Conservation (phyloP, 2,797 vertebrate species). For the Gambusia yucatana region DNA sequence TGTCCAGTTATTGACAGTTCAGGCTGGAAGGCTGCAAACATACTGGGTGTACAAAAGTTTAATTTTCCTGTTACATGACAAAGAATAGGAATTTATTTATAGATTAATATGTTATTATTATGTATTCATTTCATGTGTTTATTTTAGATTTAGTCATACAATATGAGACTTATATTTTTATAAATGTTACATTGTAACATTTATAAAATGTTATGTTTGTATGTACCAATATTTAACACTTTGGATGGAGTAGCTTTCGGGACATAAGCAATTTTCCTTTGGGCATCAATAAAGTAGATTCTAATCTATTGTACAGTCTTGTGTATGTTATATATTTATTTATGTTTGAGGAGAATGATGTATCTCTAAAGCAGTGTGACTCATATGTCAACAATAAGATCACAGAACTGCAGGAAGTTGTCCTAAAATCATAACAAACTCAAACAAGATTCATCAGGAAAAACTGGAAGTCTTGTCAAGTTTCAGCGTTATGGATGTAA, state of each 20-base stretch:
- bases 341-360: conserved; percentile 1
- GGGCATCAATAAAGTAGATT: no score
- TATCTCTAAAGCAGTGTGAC: conserved; percentile 11
- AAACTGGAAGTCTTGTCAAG: neutral
- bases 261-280: no score
- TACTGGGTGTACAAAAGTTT: neutral
- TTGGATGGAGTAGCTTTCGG: no score
- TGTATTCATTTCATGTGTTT: no score
- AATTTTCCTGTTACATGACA: neutral
- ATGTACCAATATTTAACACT: no score
- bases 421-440: conserved; percentile 20
- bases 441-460: conserved; percentile 12
- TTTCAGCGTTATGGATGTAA: conserved; percentile 31
- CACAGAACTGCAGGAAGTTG: conserved; percentile 15
- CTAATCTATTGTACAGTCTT: neutral
- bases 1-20: neutral
- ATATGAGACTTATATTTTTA: no score
- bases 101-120: no score
- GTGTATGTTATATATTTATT: conserved; percentile 3
- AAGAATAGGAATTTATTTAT: neutral
- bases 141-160: no score
- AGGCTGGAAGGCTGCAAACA: neutral
- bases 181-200: no score
- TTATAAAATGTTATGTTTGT: no score
- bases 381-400: conserved; percentile 32